Percentiles rank a stretch among this genome's conserved stretches.
Conservation (phyloP, 2,797 vertebrate genomes). For the Sebastes matsubarae region DNA sequence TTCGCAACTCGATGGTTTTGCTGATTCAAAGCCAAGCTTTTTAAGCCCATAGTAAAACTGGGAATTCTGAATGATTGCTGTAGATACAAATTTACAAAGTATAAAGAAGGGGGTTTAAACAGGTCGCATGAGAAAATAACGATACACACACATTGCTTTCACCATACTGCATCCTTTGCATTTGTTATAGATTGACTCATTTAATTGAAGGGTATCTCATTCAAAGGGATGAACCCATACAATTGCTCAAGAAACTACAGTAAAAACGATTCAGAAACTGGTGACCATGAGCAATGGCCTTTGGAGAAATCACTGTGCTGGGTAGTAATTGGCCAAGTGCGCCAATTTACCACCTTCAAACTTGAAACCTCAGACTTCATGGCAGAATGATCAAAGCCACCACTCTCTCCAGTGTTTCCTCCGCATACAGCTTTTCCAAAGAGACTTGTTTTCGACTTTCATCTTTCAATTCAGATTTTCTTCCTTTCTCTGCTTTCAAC, state of each 20-base stretch:
- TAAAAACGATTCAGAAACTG: constrained; percentile 19
- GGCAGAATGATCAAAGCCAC: constrained; percentile 73
- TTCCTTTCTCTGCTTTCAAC: constrained; percentile 54
- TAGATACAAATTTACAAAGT: not conserved
- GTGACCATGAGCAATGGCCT: constrained; percentile 30
- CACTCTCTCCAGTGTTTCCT: constrained; percentile 67
- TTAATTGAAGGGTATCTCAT: not conserved
- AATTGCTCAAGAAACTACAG: constrained; percentile 10
- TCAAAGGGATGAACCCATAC: not conserved
- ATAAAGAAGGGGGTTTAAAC: not conserved
- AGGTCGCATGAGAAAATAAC: not conserved
- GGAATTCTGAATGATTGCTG: not conserved
- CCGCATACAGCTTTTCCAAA: constrained; percentile 51
- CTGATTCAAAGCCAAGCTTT: not conserved
- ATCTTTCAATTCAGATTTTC: constrained; percentile 68
- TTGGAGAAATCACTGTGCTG: constrained; percentile 27
- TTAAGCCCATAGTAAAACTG: not conserved
- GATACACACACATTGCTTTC: not conserved
- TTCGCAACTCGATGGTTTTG: not conserved
- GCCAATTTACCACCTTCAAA: constrained; percentile 65
- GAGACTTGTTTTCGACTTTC: constrained; percentile 71
- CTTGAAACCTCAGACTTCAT: constrained; percentile 64
- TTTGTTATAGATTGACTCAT: not conserved
- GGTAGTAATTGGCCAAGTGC: constrained; percentile 59
- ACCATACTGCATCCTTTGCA: not conserved